Evolutionary conservation across 2,888 invertebrate species (phyloP), one percentile per base, ranked within the genome.

Genomic region (Acrobasis repandana): DNA sequence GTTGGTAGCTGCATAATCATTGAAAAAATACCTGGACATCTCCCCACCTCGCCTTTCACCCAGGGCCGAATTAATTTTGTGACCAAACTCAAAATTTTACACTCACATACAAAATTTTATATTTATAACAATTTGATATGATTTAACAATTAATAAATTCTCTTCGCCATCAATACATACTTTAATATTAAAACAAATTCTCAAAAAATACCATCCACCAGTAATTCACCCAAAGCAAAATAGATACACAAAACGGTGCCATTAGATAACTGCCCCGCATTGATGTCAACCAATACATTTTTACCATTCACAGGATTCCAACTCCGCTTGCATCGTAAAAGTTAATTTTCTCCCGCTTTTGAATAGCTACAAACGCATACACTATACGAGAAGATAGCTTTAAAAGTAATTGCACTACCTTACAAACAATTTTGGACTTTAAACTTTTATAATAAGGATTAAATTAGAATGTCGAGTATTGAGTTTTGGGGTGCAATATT

Each of bases 301-400:
- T 68, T 63, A 67, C 65, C 68, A 68, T 70, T 69, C 62, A 70
- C 72, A 71, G 64, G 62, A 61, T 59, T 63, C 65, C 62, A 58
- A 34, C 49, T 63, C 62, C 65, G 63, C 65, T 69, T 67, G 63
- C 66, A 68, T 74, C 80, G 78, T 82, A 79, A 86, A 85, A 85
- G 84, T 86, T 85, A 84, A 89, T 87, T 86, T 86, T 81, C 73
- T 79, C 80, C 77, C 76, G 80, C 77, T 80, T 54, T 85, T 84
- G 72, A 83, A 81, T 70, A 77, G 75, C 77, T 77, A 77, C 76
- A 79, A 76, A 79, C 80, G 83, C 82, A 81, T 83, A 81, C 87
- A 85, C 77, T 78, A 82, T 81, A 86, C 85, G 85, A 77, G 79
- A 79, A 85, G 84, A 87, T 86, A 88, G 82, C 84, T 80, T 83